A percentile compares a stretch with the other conserved stretches of the same genome.
Conservation (phyloP, 1,140 invertebrate species). For the Battus philenor region DNA sequence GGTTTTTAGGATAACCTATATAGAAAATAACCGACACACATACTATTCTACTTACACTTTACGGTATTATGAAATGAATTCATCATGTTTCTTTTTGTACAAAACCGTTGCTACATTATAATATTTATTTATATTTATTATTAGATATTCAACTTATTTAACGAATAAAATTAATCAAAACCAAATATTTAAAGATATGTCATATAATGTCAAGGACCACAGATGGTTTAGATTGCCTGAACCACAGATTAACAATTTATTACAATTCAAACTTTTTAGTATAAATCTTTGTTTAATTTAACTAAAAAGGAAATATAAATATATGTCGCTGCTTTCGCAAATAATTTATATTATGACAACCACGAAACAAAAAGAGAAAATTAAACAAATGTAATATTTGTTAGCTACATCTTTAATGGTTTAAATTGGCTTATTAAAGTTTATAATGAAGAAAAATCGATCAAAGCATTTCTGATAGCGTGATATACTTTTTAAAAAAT, state of each 20-base stretch:
- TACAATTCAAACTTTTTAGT: background rate
- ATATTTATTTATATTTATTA: background rate
- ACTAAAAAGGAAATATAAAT: too few species aligned
- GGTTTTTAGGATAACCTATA: conserved; percentile 1
- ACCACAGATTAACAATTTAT: background rate
- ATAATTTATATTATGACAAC: too few species aligned
- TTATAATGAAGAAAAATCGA: too few species aligned
- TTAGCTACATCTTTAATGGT: too few species aligned
- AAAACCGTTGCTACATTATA: background rate
- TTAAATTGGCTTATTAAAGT: too few species aligned
- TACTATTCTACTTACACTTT: conserved; percentile 46
- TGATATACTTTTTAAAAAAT: too few species aligned
- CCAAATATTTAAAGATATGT: background rate
- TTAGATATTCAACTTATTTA: background rate
- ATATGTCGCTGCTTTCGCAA: too few species aligned
- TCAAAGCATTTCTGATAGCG: too few species aligned
- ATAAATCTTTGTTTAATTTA: too few species aligned
- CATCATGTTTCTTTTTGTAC: conserved; percentile 32
- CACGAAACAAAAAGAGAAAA: too few species aligned
- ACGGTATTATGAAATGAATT: conserved; percentile 47
- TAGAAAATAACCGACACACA: conserved; percentile 38
- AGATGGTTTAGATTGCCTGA: too few species aligned
- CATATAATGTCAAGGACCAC: background rate
- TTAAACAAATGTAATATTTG: too few species aligned
- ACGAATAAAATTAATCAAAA: background rate